These are phyloP conservation scores for Andricus grossulariae DNA, from an alignment of 1,140 invertebrate genomes.

Conservation along the genomic window DNA sequence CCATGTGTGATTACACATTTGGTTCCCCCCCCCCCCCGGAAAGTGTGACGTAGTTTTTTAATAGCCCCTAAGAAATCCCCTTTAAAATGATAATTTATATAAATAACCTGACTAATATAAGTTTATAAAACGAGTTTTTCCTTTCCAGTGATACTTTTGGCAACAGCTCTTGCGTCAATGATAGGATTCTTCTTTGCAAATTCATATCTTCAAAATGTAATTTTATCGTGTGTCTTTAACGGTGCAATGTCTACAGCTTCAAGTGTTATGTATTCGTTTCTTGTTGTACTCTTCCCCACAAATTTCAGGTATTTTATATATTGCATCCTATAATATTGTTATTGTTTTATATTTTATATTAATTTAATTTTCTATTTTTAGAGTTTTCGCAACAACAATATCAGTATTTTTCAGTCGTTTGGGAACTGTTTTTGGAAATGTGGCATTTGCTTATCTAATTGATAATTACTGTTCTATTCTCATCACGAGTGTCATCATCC, in stretches of 20 bases:
- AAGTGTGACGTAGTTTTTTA: too few relatives aligned
- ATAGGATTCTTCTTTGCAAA: constrained; percentile 72
- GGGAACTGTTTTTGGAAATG: neutral
- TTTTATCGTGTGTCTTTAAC: constrained; percentile 70
- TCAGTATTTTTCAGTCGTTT: constrained; percentile 9
- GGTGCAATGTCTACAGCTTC: constrained; percentile 66
- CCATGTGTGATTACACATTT: too few relatives aligned
- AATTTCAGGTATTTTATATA: constrained; percentile 66
- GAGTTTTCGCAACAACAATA: neutral
- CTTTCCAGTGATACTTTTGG: constrained; percentile 68
- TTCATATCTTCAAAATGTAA: constrained; percentile 70
- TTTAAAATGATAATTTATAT: too few relatives aligned
- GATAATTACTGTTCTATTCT: neutral
- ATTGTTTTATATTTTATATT: neutral
- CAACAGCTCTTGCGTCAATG: constrained; percentile 64
- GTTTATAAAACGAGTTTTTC: neutral
- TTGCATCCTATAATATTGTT: neutral
- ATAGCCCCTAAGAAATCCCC: too few relatives aligned
- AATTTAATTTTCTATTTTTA: neutral
- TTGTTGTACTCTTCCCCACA: constrained; percentile 72
- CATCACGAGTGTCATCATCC: neutral
- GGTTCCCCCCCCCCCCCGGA: too few relatives aligned
- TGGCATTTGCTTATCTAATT: neutral
- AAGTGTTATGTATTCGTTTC: constrained; percentile 64
- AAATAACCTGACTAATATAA: too few relatives aligned